phyloP scores from a whole-genome alignment of 2,888 invertebrate genomes.

The Tinea trinotella region DNA sequence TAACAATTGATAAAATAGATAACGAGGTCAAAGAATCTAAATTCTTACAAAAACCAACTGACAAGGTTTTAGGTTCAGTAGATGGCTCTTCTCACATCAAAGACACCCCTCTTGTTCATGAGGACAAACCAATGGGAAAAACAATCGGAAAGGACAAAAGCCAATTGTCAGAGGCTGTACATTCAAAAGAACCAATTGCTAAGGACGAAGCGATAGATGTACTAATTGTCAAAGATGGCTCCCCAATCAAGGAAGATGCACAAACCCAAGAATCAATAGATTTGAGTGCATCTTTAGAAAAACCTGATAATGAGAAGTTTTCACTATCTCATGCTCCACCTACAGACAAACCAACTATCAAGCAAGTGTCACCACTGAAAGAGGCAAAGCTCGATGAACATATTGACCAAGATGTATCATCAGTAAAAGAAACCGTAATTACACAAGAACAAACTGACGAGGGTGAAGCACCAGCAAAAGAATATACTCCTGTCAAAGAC shows the following conservation, averaged over 20 bases:
- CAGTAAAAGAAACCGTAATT: background rate
- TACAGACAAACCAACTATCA: background rate
- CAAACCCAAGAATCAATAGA: background rate
- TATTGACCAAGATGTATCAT: background rate
- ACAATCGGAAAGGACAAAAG: too few species aligned
- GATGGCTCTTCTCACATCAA: too few species aligned
- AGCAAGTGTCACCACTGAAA: background rate
- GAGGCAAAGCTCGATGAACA: background rate
- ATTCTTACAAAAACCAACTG: too few species aligned
- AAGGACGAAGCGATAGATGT: too few species aligned
- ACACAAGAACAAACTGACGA: background rate
- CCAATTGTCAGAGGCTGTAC: too few species aligned
- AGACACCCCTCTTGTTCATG: too few species aligned
- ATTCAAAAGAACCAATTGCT: background rate
- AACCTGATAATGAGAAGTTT: background rate
- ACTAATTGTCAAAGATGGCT: background rate
- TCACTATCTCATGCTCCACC: background rate
- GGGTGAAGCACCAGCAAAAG: background rate
- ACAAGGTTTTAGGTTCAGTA: too few species aligned
- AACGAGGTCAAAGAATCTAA: too few species aligned
- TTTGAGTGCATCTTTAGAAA: too few species aligned
- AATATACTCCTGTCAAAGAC: too few species aligned
- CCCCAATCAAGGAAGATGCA: background rate
- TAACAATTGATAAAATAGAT: too few species aligned
- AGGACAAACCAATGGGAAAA: too few species aligned